These are phyloP conservation scores for Cacoxenus indagator DNA, from an alignment of 2,888 invertebrate genomes.

Conservation along the genomic window DNA sequence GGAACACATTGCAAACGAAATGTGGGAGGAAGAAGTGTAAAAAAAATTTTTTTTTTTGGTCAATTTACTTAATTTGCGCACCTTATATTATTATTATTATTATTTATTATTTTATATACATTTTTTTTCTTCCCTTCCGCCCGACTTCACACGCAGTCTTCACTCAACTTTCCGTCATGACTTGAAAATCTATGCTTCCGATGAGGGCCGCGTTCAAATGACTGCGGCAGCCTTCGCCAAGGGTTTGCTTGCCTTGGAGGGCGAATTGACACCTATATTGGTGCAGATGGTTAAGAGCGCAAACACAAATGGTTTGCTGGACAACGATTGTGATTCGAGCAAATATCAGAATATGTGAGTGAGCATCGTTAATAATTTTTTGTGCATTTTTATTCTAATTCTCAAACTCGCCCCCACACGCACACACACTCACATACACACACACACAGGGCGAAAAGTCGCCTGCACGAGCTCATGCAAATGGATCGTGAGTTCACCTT, in stretches of 20 bases:
- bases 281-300: constrained; percentile 99
- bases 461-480: constrained; percentile 92
- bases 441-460: constrained; percentile 88
- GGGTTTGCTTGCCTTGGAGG: constrained; percentile 96
- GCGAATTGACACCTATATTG: constrained; percentile 97
- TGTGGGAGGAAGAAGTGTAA: too few relatives aligned
- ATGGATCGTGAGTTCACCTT: constrained; percentile 87
- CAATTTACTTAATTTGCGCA: background rate
- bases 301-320: constrained; percentile 97
- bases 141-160: constrained; percentile 71
- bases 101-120: background rate
- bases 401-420: too few relatives aligned
- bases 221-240: constrained; percentile 99
- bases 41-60: background rate
- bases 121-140: background rate
- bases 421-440: background rate
- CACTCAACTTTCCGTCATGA: constrained; percentile 99
- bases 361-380: background rate
- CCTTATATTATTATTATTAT: background rate
- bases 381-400: background rate
- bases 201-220: constrained; percentile 99
- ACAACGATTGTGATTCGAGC: constrained; percentile 98
- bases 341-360: constrained; percentile 93
- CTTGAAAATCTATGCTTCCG: constrained; percentile 99
- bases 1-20: too few relatives aligned